phyloP scores from a whole-genome alignment of 2,113 vertebrate genomes.

The Eira barbara region DNA sequence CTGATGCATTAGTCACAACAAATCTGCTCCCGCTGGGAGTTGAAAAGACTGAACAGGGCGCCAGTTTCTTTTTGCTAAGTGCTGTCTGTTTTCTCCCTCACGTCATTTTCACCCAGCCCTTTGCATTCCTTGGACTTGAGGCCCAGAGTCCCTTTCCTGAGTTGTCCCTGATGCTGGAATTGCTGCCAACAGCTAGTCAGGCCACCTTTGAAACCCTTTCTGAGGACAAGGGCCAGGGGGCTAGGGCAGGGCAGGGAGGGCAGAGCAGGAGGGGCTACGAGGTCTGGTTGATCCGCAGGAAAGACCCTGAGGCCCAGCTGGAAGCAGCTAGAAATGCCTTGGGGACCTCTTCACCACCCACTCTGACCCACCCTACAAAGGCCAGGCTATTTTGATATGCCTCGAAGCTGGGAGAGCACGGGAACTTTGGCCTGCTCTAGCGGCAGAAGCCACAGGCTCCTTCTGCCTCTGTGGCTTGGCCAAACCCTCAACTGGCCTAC shows the following conservation, averaged over 20 bases:
- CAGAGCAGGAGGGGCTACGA: background rate
- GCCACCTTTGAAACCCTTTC: background rate
- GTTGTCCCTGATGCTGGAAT: background rate
- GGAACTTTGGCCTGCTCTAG: background rate
- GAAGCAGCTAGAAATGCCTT: background rate
- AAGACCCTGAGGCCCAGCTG: background rate
- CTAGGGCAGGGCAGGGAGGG: background rate
- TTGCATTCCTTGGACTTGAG: background rate
- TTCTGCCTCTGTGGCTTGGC: conserved; percentile 22
- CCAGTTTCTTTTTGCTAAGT: conserved; percentile 19
- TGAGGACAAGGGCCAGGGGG: background rate
- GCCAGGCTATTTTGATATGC: background rate
- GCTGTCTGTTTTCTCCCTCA: background rate
- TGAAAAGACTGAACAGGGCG: background rate
- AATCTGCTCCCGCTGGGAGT: conserved; percentile 35
- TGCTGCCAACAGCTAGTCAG: background rate
- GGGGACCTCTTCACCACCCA: background rate
- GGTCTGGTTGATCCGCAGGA: fast-evolving
- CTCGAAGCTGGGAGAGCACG: background rate
- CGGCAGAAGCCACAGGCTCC: background rate
- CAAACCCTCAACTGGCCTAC: background rate
- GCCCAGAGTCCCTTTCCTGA: background rate
- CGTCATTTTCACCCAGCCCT: conserved; percentile 15
- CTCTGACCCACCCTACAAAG: background rate
- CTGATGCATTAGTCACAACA: conserved; percentile 39